Evolutionary conservation across 2,113 vertebrate species (phyloP).

Genomic region (Melanostigma gelatinosum): DNA sequence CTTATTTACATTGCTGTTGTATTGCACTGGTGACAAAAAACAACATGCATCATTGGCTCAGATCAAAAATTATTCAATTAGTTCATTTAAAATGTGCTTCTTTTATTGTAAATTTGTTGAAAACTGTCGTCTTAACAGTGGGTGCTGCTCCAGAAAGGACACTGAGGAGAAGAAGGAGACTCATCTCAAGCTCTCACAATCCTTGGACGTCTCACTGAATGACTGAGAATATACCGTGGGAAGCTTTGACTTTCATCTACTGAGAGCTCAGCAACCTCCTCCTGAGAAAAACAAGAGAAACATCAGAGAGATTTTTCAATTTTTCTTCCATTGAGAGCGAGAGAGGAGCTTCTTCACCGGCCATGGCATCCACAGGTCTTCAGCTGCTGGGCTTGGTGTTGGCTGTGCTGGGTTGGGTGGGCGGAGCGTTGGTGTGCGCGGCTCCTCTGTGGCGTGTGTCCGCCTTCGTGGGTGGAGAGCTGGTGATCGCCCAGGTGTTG

Average conservation of each 20-base stretch:
- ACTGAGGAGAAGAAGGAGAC: constrained; percentile 59
- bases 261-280: not conserved
- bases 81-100: not conserved
- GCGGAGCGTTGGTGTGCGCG: constrained; percentile 81
- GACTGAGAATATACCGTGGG: constrained; percentile 78
- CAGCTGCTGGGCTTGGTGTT: constrained; percentile 86
- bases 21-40: not conserved
- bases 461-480: constrained; percentile 87
- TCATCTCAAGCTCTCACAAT: constrained; percentile 72
- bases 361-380: constrained; percentile 87
- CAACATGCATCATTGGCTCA: not conserved
- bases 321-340: not conserved
- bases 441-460: constrained; percentile 88
- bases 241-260: constrained; percentile 55
- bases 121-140: constrained; percentile 23
- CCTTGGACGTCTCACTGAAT: constrained; percentile 78
- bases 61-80: not conserved
- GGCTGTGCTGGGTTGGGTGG: constrained; percentile 84
- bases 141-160: not conserved
- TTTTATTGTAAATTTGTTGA: not conserved
- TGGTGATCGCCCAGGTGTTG: constrained; percentile 87
- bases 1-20: not conserved
- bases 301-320: not conserved
- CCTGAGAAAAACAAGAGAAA: not conserved
- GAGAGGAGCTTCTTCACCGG: not conserved